A percentile compares a stretch with the other conserved stretches of the same genome.
Conservation (phyloP, 2,113 vertebrate species). For the Columbina picui region DNA sequence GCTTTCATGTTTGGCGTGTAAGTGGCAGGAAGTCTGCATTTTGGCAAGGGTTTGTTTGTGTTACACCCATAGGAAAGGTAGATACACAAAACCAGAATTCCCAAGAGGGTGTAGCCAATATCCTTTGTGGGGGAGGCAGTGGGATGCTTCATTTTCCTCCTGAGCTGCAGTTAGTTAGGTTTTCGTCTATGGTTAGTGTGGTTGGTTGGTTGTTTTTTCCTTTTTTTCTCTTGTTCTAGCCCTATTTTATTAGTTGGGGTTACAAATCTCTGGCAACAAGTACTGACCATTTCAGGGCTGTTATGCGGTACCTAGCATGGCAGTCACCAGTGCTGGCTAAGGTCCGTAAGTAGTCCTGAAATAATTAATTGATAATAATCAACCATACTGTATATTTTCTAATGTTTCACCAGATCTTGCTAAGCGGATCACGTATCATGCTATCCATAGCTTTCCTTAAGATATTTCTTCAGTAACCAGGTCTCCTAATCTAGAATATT, state of each 20-base stretch:
- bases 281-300: neutral
- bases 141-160: accelerated
- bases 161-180: neutral
- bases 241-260: neutral
- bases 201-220: neutral
- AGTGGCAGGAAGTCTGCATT: neutral
- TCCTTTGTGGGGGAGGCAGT: neutral
- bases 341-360: neutral
- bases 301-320: neutral
- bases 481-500: neutral
- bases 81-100: neutral
- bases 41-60: neutral
- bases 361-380: neutral
- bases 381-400: neutral
- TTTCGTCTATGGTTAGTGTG: too few relatives aligned
- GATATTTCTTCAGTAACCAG: neutral
- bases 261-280: neutral
- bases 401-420: neutral
- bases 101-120: accelerated
- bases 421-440: accelerated
- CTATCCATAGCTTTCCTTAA: neutral
- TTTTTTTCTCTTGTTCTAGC: neutral
- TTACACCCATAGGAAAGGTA: neutral
- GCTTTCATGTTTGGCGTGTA: neutral
- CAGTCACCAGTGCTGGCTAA: accelerated